Conservation (phyloP, 2,113 vertebrate genomes). For the Mustelus asterias region DNA sequence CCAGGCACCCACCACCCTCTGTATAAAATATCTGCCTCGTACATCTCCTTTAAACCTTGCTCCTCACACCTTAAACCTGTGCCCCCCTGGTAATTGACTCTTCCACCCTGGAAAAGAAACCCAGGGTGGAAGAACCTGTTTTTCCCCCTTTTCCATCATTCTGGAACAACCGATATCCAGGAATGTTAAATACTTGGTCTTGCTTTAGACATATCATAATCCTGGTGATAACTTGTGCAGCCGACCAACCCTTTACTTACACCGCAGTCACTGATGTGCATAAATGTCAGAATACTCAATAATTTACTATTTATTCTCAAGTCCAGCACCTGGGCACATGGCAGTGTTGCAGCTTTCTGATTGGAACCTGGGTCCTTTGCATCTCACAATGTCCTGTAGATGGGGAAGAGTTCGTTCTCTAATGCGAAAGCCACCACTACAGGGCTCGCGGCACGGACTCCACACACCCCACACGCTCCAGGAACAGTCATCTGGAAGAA, state of each 20-base stretch:
- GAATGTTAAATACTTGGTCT: background rate
- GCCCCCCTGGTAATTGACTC: no score
- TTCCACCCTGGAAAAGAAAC: no score
- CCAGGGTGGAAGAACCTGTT: no score
- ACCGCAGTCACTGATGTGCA: background rate
- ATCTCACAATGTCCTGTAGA: slow-evolving; percentile 39
- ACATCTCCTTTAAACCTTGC: no score
- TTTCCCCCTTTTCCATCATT: no score
- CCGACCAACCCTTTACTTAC: background rate
- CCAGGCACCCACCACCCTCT: no score
- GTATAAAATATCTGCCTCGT: no score
- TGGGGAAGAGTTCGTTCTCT: slow-evolving; percentile 55
- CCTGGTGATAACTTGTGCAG: background rate
- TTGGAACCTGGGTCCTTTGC: slow-evolving; percentile 61
- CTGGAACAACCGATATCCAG: no score
- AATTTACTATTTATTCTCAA: background rate
- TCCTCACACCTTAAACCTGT: no score
- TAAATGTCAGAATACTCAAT: background rate
- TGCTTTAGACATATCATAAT: background rate
- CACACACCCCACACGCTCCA: slow-evolving; percentile 76
- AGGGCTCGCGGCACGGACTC: slow-evolving; percentile 71
- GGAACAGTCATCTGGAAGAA: slow-evolving; percentile 61
- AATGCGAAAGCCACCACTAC: slow-evolving; percentile 70
- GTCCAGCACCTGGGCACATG: slow-evolving; percentile 68
- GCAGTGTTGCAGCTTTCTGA: slow-evolving; percentile 72